A percentile compares a stretch with the other conserved stretches of the same genome.
Conservation (phyloP, 2,888 invertebrate genomes). For the Watsonalla cultraria region DNA sequence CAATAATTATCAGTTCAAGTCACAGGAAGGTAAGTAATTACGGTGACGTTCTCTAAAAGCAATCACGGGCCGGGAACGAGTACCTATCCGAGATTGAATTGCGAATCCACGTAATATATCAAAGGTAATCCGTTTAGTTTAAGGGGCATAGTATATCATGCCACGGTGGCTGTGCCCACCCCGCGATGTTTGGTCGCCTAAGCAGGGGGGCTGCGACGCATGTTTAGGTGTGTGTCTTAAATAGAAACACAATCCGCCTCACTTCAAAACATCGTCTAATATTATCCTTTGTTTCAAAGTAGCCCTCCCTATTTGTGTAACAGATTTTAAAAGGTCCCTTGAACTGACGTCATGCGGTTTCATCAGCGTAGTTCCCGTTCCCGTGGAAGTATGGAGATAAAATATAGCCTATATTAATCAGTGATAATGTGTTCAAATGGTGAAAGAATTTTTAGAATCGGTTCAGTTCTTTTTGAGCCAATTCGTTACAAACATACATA, state of each 20-base stretch:
- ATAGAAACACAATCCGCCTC: slow-evolving; percentile 12
- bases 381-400: too few relatives aligned
- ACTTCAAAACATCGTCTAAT: too few relatives aligned
- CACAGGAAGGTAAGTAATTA: slow-evolving; percentile 37
- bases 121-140: slow-evolving; percentile 78
- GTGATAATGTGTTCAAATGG: too few relatives aligned
- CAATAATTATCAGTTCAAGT: slow-evolving; percentile 8
- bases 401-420: too few relatives aligned
- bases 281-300: too few relatives aligned
- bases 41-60: slow-evolving; percentile 51
- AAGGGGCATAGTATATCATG: slow-evolving; percentile 75
- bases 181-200: slow-evolving; percentile 69
- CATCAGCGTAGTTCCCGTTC: too few relatives aligned
- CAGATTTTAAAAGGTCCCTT: too few relatives aligned
- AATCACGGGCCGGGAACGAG: slow-evolving; percentile 62
- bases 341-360: too few relatives aligned
- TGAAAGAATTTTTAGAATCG: too few relatives aligned
- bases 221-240: slow-evolving; percentile 47
- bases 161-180: slow-evolving; percentile 56
- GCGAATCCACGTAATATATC: slow-evolving; percentile 74
- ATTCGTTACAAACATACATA: too few relatives aligned
- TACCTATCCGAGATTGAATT: slow-evolving; percentile 69
- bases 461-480: too few relatives aligned
- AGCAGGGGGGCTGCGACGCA: slow-evolving; percentile 67
- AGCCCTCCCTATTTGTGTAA: too few relatives aligned